Evolutionary conservation across 2,797 vertebrate genomes (phyloP).

Genomic region (Melanotaenia nigrans): DNA sequence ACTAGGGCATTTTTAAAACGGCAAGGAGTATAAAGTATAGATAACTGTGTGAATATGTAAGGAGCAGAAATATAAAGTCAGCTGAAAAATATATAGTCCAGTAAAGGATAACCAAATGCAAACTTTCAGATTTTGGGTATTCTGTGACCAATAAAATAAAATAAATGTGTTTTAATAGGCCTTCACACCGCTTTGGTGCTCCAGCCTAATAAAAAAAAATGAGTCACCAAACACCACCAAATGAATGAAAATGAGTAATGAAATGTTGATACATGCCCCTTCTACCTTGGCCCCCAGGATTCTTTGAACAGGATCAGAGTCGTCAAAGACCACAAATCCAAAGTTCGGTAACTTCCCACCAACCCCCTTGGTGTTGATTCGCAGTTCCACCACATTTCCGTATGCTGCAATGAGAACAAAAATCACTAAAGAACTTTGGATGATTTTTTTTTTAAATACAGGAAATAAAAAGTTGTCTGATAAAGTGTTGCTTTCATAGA

Average conservation of each 20-base stretch:
- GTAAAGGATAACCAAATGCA: no score
- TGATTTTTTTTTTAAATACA: background rate
- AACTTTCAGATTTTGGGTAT: no score
- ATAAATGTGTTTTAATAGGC: no score
- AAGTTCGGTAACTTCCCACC: slow-evolving; percentile 98
- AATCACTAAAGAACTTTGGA: background rate
- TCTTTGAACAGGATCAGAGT: slow-evolving; percentile 95
- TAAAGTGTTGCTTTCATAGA: background rate
- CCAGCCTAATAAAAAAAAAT: slow-evolving; percentile 10
- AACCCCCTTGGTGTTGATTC: slow-evolving; percentile 98
- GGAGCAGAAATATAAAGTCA: no score
- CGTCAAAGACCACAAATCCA: slow-evolving; percentile 98
- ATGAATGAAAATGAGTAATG: slow-evolving; percentile 71
- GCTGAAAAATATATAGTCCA: no score
- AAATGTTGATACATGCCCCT: slow-evolving; percentile 74
- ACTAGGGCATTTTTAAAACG: no score
- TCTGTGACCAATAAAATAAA: no score
- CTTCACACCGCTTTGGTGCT: no score
- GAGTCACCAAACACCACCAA: slow-evolving; percentile 67
- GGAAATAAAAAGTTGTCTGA: background rate
- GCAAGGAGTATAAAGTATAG: no score
- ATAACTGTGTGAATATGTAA: no score
- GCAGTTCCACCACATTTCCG: slow-evolving; percentile 95
- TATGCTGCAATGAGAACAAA: slow-evolving; percentile 82
- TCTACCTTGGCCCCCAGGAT: slow-evolving; percentile 97